Conservation (phyloP, 2,888 invertebrate species). For the Leucozona laternaria region DNA sequence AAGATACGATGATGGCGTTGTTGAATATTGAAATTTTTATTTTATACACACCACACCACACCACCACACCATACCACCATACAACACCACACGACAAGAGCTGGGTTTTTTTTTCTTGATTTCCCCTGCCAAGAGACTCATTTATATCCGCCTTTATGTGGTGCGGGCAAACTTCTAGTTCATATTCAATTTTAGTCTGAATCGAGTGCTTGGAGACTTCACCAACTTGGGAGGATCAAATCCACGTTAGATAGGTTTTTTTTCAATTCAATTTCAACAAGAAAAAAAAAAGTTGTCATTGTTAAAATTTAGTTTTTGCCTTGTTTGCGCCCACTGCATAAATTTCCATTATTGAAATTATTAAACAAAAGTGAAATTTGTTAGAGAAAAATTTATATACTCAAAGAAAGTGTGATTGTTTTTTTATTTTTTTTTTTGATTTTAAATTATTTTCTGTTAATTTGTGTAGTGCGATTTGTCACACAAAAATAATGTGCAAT, state of each 20-base stretch:
- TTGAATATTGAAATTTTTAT: slow-evolving; percentile 62
- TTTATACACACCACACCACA: slow-evolving; percentile 35
- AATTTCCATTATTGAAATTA: slow-evolving; percentile 43
- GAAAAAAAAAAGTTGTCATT: slow-evolving; percentile 46
- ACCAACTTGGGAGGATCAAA: slow-evolving; percentile 82
- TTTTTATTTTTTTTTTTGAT: slow-evolving; percentile 17
- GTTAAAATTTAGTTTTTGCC: slow-evolving; percentile 32
- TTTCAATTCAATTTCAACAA: slow-evolving; percentile 33
- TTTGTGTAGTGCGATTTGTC: slow-evolving; percentile 26
- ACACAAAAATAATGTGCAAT: slow-evolving; percentile 20
- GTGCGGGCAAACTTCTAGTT: slow-evolving; percentile 72
- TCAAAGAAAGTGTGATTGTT: slow-evolving; percentile 48
- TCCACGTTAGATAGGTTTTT: slow-evolving; percentile 81
- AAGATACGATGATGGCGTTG: slow-evolving; percentile 32
- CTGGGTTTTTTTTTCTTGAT: slow-evolving; percentile 42
- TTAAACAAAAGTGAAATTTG: neutral
- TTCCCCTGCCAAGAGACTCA: slow-evolving; percentile 33
- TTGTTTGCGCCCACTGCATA: slow-evolving; percentile 37
- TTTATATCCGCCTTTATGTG: slow-evolving; percentile 73
- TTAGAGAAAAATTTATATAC: slow-evolving; percentile 7
- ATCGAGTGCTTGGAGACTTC: slow-evolving; percentile 83
- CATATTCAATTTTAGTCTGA: slow-evolving; percentile 77
- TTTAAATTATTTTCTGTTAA: no score
- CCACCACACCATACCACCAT: no score
- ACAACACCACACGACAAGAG: slow-evolving; percentile 11